Conservation (phyloP, 2,888 invertebrate species). For the Heliconius ismenius region DNA sequence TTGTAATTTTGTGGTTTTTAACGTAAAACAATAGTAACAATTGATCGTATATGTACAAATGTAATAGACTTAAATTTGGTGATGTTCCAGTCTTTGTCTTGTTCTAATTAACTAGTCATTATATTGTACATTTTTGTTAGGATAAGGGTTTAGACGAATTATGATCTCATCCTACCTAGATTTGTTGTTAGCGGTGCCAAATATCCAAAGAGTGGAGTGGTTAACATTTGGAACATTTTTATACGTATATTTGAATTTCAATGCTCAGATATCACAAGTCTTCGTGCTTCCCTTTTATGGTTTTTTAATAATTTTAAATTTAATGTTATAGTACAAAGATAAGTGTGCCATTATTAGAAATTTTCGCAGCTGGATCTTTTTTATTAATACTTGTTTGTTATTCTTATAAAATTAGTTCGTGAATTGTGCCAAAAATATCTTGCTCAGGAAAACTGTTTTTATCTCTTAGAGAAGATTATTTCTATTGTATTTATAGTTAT, state of each 20-base stretch:
- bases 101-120: slow-evolving; percentile 32
- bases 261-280: slow-evolving; percentile 39
- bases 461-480: slow-evolving; percentile 43
- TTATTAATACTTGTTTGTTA: slow-evolving; percentile 41
- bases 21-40: background rate
- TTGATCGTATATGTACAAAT: slow-evolving; percentile 9
- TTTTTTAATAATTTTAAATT: slow-evolving; percentile 32
- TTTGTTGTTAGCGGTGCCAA: slow-evolving; percentile 42
- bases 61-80: slow-evolving; percentile 5
- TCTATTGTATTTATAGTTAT: slow-evolving; percentile 33
- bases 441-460: slow-evolving; percentile 40
- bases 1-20: background rate
- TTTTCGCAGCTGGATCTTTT: slow-evolving; percentile 8
- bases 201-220: slow-evolving; percentile 30
- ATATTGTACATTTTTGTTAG: slow-evolving; percentile 16
- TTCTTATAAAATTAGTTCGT: slow-evolving; percentile 33
- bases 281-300: slow-evolving; percentile 35
- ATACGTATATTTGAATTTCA: slow-evolving; percentile 25
- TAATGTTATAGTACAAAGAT: slow-evolving; percentile 27
- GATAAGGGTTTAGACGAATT: slow-evolving; percentile 31
- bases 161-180: slow-evolving; percentile 43
- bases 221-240: slow-evolving; percentile 27
- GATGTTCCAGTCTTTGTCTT: slow-evolving; percentile 21
- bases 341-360: slow-evolving; percentile 40
- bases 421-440: slow-evolving; percentile 50